Percentiles rank a stretch among this genome's conserved stretches.
These are phyloP conservation scores for Cossypha niveicapilla DNA, from an alignment of 2,797 vertebrate genomes.

Conservation along the genomic window DNA sequence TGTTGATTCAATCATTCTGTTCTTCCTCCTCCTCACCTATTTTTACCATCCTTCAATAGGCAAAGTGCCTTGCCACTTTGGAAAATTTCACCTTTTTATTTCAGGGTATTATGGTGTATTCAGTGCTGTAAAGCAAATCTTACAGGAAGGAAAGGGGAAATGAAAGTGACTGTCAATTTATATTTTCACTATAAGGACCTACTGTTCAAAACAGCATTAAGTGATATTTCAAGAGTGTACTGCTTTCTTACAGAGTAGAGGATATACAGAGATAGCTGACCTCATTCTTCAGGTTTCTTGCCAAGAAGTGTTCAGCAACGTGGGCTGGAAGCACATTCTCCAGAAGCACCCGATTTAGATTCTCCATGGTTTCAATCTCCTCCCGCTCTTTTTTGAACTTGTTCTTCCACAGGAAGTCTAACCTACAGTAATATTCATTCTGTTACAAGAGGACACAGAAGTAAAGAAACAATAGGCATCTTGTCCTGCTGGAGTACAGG, in stretches of 20 bases:
- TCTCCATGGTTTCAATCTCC: constrained; percentile 99
- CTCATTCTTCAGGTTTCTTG: constrained; percentile 95
- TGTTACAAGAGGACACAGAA: constrained; percentile 93
- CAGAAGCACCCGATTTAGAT: constrained; percentile 93
- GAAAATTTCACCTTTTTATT: not conserved
- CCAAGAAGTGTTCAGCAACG: constrained; percentile 95
- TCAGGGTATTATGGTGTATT: not conserved
- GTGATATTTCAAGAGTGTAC: not conserved
- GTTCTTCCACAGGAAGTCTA: constrained; percentile 99
- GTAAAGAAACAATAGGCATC: constrained; percentile 93
- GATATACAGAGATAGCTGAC: constrained; percentile 69
- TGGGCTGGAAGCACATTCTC: constrained; percentile 95
- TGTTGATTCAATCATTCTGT: not conserved
- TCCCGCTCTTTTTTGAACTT: constrained; percentile 99
- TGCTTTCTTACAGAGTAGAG: not conserved
- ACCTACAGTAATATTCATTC: constrained; percentile 89
- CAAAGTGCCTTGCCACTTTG: not conserved
- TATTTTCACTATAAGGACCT: not conserved
- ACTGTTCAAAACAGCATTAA: not conserved
- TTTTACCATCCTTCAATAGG: not conserved
- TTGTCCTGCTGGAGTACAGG: constrained; percentile 74
- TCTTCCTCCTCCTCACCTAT: not conserved
- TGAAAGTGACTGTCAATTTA: not conserved
- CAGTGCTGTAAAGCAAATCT: not conserved
- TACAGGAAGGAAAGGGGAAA: not conserved